phyloP scores from a whole-genome alignment of 2,113 vertebrate species.

The Proteles cristata region DNA sequence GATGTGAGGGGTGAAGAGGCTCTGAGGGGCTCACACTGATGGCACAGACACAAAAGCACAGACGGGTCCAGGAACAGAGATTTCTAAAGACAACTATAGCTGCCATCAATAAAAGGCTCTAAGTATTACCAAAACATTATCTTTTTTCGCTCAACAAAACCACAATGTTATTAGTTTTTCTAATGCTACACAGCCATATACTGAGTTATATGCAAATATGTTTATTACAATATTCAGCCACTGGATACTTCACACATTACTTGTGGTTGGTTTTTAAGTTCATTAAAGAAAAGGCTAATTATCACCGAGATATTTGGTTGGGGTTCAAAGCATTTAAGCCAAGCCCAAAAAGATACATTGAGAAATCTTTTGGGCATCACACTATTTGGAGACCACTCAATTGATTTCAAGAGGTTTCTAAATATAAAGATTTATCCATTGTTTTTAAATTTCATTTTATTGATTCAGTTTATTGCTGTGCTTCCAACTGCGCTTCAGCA shows the following conservation, averaged over 20 bases:
- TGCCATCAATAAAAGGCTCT: constrained; percentile 35
- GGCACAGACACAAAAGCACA: not conserved
- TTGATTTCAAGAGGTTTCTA: not conserved
- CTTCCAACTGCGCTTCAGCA: not conserved
- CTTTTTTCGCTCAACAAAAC: not conserved
- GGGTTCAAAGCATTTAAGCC: constrained; percentile 55
- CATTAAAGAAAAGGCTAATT: not conserved
- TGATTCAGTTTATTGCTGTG: not conserved
- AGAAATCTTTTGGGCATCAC: constrained; percentile 41
- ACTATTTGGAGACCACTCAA: constrained; percentile 28
- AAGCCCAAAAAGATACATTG: not conserved
- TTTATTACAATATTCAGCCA: not conserved
- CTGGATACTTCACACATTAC: not conserved
- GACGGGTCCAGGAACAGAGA: not conserved
- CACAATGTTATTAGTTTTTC: not conserved
- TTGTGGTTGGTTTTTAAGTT: not conserved
- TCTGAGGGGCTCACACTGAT: not conserved
- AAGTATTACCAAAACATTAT: not conserved
- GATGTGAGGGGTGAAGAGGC: not conserved
- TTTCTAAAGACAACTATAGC: not conserved
- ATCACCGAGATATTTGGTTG: not conserved
- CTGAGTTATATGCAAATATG: not conserved
- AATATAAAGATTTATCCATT: not conserved
- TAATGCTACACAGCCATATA: not conserved
- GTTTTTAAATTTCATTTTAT: no score